Percentiles rank a stretch among this genome's conserved stretches.
phyloP scores from a whole-genome alignment of 2,113 vertebrate genomes.

The Ardeotis arabs region DNA sequence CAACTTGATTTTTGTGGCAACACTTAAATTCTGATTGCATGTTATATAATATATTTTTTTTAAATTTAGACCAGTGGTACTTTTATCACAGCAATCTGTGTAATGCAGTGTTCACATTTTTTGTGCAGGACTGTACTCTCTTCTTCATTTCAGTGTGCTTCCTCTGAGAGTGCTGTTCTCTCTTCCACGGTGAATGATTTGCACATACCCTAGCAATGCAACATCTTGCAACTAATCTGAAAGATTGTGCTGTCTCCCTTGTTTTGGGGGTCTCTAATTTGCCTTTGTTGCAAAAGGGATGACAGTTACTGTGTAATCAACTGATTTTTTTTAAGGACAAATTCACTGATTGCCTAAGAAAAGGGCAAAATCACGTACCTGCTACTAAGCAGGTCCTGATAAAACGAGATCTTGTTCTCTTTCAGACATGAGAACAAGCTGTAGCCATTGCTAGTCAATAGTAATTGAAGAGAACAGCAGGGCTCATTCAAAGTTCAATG shows the following conservation, averaged over 20 bases:
- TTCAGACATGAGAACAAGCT: conserved; percentile 1
- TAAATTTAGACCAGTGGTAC: background rate
- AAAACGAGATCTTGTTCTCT: conserved; percentile 10
- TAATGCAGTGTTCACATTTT: background rate
- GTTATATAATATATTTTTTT: background rate
- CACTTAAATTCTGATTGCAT: background rate
- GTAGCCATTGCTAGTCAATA: background rate
- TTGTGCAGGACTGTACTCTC: background rate
- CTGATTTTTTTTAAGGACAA: background rate
- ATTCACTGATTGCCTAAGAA: background rate
- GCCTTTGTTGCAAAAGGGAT: background rate
- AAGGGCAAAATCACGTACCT: background rate
- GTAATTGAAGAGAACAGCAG: conserved; percentile 6
- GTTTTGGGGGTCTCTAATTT: background rate
- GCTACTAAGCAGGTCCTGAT: background rate
- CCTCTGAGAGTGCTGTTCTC: background rate
- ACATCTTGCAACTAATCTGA: background rate
- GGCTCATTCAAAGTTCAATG: conserved; percentile 47
- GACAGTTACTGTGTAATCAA: background rate
- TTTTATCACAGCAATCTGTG: background rate
- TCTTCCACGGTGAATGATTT: background rate
- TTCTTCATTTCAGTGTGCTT: background rate
- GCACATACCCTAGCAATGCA: background rate
- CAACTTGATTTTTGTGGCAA: background rate
- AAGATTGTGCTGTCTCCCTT: background rate